These are phyloP conservation scores for Mastigias papua DNA, from an alignment of 30 jellyfish, hydroid and myxozoan genomes.

Conservation along the genomic window DNA sequence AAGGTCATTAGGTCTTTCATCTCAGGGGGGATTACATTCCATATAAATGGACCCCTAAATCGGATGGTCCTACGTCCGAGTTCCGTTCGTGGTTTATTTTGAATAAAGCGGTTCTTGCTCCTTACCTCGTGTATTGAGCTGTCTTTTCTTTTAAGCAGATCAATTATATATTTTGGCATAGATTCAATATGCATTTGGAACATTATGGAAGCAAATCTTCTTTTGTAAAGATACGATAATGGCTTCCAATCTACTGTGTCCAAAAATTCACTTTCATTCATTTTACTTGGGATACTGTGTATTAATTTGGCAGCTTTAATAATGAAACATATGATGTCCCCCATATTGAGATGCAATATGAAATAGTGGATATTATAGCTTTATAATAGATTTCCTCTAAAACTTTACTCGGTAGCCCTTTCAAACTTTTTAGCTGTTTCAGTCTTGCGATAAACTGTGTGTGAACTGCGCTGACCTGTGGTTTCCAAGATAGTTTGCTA, in stretches of 20 bases:
- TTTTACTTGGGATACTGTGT: slow-evolving; percentile 22
- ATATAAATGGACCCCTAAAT: too few species aligned
- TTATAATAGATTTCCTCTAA: slow-evolving; percentile 25
- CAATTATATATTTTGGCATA: not conserved
- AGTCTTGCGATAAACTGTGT: not conserved
- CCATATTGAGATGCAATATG: slow-evolving; percentile 28
- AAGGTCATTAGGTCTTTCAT: too few species aligned
- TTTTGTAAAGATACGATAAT: not conserved
- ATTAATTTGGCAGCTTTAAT: slow-evolving; percentile 25
- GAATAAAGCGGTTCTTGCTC: not conserved
- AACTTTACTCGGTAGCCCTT: slow-evolving; percentile 36
- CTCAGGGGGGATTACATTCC: not conserved
- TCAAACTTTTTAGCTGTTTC: slow-evolving; percentile 9
- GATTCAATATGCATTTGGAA: not conserved
- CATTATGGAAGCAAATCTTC: slow-evolving; percentile 15
- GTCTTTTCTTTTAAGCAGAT: not conserved
- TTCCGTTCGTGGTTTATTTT: not conserved
- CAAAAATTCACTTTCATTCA: not conserved
- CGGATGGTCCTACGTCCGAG: not conserved
- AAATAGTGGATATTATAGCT: slow-evolving; percentile 29
- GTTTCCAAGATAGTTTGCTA: slow-evolving; percentile 47
- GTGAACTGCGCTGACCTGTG: slow-evolving; percentile 46
- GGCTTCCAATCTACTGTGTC: slow-evolving; percentile 24
- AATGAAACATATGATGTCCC: slow-evolving; percentile 19
- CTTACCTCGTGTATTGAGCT: too few species aligned